Base-by-base conservation (phyloP, 2,888 invertebrate species). In the Microplitis deprimator region DNA sequence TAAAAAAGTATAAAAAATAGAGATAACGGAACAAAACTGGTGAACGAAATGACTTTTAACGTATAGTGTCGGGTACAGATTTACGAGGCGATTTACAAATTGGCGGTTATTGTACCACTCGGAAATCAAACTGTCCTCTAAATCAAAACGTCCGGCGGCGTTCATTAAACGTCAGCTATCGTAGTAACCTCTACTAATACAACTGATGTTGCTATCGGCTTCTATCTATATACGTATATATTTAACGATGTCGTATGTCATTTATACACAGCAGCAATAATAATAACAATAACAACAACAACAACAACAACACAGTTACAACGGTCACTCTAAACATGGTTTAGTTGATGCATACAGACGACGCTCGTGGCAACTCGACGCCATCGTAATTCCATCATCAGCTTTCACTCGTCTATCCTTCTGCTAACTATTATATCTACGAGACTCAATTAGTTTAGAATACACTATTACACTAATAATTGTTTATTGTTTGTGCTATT, bases 81-180 rank as follows among this genome's bases (percentile, higher is more conserved):
- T 89, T 89, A 89, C 87, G 89, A 88, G 84, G 87, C 86, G 89
- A 89, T 89, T 89, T 89, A 88, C 89, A 89, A 89, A 89, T 89
- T 89, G 89, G 89, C 87, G 89, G 89, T 89, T 89, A 89, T 89
- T 89, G 89, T 88, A 83, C 82, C 82, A 83, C 84, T 83, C 86
- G 85, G 86, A 87, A 88, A 88, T 88, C 88, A 88, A 89, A 89
- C 88, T 86, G 87, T 87, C 86, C 87, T 82, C 83, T 89, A 89
- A 88, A 89, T 89, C 89, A 88, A 88, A 88, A 86, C 84, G 85
- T 85, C 87, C 86, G 85, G 83, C 85, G 84, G 82, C 88, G 85
- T 89, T 89, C 88, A 86, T 88, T 88, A 87, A 87, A 87, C 86
- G 86, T 87, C 87, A 87, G 82, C 84, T 72, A 59, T 77, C 50